These are phyloP conservation scores for Alcedo quadribrachys DNA, from an alignment of 2,797 vertebrate species.

Conservation along the genomic window DNA sequence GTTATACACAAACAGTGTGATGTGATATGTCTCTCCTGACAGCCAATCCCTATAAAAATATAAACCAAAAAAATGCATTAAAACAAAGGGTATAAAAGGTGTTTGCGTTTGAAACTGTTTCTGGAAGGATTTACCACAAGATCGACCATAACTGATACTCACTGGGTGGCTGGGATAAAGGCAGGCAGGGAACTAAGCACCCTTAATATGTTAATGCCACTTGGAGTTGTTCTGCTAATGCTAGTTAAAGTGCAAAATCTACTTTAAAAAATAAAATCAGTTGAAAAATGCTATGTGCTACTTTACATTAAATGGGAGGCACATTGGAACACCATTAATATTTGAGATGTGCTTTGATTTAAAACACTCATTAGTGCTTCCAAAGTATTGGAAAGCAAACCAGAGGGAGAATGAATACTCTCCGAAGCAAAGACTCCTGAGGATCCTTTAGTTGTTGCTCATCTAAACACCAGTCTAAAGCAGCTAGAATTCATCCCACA, in stretches of 20 bases:
- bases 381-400: conserved; percentile 63
- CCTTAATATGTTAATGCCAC: conserved; percentile 35
- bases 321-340: conserved; percentile 53
- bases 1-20: conserved; percentile 48
- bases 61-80: conserved; percentile 44
- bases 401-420: conserved; percentile 49
- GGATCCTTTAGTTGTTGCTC: conserved; percentile 49
- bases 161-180: conserved; percentile 36
- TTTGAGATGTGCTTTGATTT: conserved; percentile 53
- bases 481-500: conserved; percentile 17
- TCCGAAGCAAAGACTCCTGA: conserved; percentile 42
- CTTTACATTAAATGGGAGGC: conserved; percentile 36
- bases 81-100: conserved; percentile 46
- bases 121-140: conserved; percentile 28
- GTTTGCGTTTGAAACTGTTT: conserved; percentile 36
- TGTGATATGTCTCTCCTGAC: conserved; percentile 53
- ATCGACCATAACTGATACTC: background rate
- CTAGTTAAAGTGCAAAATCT: background rate
- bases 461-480: conserved; percentile 29
- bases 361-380: conserved; percentile 65
- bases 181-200: conserved; percentile 16
- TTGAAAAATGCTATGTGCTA: background rate
- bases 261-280: conserved; percentile 7
- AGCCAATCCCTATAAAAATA: conserved; percentile 57
- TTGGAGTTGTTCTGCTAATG: background rate